Conservation (phyloP, 2,113 vertebrate genomes). For the Phalacrocorax aristotelis region DNA sequence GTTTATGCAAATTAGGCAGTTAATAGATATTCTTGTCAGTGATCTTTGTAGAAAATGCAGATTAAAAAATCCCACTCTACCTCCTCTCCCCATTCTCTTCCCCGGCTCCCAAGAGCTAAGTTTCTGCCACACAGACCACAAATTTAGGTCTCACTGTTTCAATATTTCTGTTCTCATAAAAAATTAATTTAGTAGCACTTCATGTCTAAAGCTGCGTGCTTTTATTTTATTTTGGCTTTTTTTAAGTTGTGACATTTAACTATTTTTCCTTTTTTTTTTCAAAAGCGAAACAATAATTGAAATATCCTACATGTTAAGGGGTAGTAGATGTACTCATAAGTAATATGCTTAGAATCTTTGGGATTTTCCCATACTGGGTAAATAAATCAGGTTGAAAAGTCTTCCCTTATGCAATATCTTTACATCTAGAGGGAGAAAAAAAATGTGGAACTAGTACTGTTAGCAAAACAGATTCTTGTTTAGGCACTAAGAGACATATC, state of each 20-base stretch:
- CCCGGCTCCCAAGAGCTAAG: neutral
- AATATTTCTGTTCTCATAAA: neutral
- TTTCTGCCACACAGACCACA: constrained; percentile 14
- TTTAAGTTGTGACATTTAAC: neutral
- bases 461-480: neutral
- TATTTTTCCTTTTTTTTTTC: neutral
- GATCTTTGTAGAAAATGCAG: constrained; percentile 13
- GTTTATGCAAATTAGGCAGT: constrained; percentile 19
- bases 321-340: neutral
- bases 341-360: neutral
- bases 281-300: neutral
- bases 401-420: neutral
- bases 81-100: neutral
- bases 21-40: constrained; percentile 41
- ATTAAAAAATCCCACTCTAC: neutral
- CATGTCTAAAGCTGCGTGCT: neutral
- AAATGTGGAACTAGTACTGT: neutral
- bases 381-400: neutral
- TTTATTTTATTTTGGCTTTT: neutral
- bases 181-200: neutral
- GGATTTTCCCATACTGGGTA: neutral
- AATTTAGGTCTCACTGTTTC: neutral
- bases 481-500: neutral
- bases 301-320: neutral
- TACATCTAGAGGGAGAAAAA: neutral